phyloP scores from a whole-genome alignment of 2,888 invertebrate genomes.

The Lordiphosa andalusiaca region DNA sequence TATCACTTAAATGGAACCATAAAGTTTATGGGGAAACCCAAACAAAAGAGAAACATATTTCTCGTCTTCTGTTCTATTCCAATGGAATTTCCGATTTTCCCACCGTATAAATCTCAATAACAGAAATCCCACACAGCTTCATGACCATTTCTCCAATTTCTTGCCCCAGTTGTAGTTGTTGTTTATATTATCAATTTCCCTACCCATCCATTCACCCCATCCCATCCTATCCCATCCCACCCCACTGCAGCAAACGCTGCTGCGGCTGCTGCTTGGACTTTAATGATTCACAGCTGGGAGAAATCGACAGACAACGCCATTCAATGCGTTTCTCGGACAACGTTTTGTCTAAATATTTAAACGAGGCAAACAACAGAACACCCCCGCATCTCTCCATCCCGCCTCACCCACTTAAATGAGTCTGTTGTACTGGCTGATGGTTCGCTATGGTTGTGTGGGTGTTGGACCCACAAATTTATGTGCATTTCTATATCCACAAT shows the following conservation, averaged over 20 bases:
- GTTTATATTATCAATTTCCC: constrained; percentile 43
- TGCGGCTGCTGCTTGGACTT: no score
- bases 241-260: no score
- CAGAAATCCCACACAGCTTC: constrained; percentile 40
- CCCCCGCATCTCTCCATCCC: not conserved
- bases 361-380: constrained; percentile 28
- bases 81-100: constrained; percentile 38
- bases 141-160: constrained; percentile 28
- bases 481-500: constrained; percentile 38
- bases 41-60: constrained; percentile 15
- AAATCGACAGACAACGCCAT: constrained; percentile 44
- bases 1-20: constrained; percentile 35
- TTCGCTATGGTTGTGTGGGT: not conserved
- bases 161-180: constrained; percentile 22
- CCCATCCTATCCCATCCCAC: not conserved
- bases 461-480: constrained; percentile 49
- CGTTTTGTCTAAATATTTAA: constrained; percentile 64
- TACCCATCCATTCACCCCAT: constrained; percentile 16
- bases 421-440: constrained; percentile 15
- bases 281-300: constrained; percentile 2
- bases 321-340: constrained; percentile 39
- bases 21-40: constrained; percentile 39
- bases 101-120: constrained; percentile 35
- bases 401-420: constrained; percentile 29
- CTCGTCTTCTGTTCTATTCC: constrained; percentile 3